A percentile compares a stretch with the other conserved stretches of the same genome.
Conservation (phyloP, 2,888 invertebrate genomes). For the Apeira syringaria region DNA sequence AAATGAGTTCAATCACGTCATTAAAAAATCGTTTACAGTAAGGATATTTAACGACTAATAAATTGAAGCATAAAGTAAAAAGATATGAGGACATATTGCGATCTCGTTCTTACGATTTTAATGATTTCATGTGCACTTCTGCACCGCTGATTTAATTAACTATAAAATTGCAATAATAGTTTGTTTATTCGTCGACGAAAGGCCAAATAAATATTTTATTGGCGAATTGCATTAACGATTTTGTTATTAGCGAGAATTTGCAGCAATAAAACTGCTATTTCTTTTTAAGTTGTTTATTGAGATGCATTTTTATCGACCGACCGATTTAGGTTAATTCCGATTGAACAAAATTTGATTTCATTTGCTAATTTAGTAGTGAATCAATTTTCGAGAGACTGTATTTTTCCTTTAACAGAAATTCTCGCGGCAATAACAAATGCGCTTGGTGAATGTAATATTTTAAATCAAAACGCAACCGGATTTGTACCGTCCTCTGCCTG, state of each 20-base stretch:
- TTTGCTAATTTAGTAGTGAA: too few species aligned
- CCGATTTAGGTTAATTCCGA: too few species aligned
- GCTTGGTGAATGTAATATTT: too few species aligned
- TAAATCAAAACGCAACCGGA: too few species aligned
- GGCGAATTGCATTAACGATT: slow-evolving; percentile 29
- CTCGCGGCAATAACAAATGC: too few species aligned
- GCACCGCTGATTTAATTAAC: slow-evolving; percentile 57
- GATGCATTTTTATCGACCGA: too few species aligned
- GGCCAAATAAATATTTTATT: slow-evolving; percentile 28
- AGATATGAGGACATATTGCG: slow-evolving; percentile 62
- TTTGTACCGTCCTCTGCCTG: too few species aligned
- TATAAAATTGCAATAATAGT: slow-evolving; percentile 53
- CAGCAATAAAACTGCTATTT: slow-evolving; percentile 15
- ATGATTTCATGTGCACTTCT: slow-evolving; percentile 54
- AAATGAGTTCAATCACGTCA: slow-evolving; percentile 56
- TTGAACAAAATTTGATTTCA: too few species aligned
- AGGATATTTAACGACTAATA: slow-evolving; percentile 68
- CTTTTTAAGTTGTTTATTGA: slow-evolving; percentile 9
- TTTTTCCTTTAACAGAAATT: too few species aligned
- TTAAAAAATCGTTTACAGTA: slow-evolving; percentile 61
- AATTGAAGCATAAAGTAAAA: slow-evolving; percentile 64
- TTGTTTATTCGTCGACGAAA: slow-evolving; percentile 39
- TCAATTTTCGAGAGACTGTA: too few species aligned
- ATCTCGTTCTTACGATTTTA: slow-evolving; percentile 57
- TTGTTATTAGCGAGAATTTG: slow-evolving; percentile 17